Evolutionary conservation across 1,140 invertebrate species (phyloP).

Genomic region (Philopotamus ludificatus): DNA sequence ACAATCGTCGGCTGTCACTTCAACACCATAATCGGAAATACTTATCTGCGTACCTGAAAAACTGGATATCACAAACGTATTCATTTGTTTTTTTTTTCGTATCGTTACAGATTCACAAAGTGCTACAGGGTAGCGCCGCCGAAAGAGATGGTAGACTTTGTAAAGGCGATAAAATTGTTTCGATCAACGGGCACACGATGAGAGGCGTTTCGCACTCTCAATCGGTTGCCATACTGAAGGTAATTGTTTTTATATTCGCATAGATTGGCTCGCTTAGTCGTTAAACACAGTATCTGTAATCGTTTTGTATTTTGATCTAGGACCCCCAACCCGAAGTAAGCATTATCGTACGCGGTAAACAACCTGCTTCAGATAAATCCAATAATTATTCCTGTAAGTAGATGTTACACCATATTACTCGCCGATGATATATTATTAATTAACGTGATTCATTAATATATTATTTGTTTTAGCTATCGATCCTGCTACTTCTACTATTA

Average conservation of each 20-base stretch:
- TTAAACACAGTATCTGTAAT: neutral
- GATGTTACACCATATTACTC: neutral
- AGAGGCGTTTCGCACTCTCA: constrained; percentile 79
- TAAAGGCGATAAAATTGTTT: constrained; percentile 82
- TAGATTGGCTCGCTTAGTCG: neutral
- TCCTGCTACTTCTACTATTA: constrained; percentile 42
- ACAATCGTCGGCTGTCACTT: constrained; percentile 13
- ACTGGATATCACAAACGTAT: neutral
- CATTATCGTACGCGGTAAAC: constrained; percentile 33
- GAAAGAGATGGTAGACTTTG: constrained; percentile 82
- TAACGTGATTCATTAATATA: neutral
- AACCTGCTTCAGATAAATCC: constrained; percentile 15
- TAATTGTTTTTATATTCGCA: constrained; percentile 44
- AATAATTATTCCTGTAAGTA: constrained; percentile 11
- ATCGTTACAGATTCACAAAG: constrained; percentile 75
- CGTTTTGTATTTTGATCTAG: constrained; percentile 27
- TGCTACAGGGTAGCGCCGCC: constrained; percentile 79
- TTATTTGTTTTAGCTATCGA: constrained; percentile 24
- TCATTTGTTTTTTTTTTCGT: neutral
- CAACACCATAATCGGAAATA: constrained; percentile 13
- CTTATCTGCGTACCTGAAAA: neutral
- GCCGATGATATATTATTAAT: no score
- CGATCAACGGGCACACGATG: constrained; percentile 84
- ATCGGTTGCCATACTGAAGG: constrained; percentile 82
- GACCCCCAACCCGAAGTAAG: constrained; percentile 38